Evolutionary conservation across 2,888 invertebrate species (phyloP).

Genomic region (Athalia cordata): DNA sequence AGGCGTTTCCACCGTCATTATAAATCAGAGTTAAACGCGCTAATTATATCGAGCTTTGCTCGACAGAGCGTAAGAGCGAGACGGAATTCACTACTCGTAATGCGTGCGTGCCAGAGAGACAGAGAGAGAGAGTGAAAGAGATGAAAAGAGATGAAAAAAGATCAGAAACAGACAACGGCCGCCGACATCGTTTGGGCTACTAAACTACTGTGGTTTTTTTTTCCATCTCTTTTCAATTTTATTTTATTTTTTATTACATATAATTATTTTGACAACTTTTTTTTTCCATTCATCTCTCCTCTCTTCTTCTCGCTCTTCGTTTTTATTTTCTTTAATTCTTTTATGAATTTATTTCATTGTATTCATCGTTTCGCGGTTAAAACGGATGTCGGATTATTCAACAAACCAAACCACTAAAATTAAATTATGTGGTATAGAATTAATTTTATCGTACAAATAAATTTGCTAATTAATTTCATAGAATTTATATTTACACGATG

Average conservation of each 20-base stretch:
- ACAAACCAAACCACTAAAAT: no score
- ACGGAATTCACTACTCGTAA: not conserved
- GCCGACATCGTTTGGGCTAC: conserved; percentile 29
- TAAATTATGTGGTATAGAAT: no score
- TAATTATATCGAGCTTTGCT: conserved; percentile 64
- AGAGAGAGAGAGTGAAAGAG: conserved; percentile 48
- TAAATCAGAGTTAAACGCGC: conserved; percentile 70
- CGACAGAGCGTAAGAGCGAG: conserved; percentile 37
- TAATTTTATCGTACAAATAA: no score
- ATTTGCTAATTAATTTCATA: no score
- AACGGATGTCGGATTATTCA: no score
- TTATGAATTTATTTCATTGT: no score
- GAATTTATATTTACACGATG: no score
- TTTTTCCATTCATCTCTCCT: not conserved
- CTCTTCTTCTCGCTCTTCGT: no score
- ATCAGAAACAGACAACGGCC: conserved; percentile 10
- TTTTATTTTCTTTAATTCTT: no score
- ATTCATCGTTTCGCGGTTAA: no score
- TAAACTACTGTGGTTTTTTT: not conserved
- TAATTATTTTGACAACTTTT: not conserved
- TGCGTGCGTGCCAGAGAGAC: not conserved
- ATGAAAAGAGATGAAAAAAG: conserved; percentile 31
- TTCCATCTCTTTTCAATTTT: not conserved
- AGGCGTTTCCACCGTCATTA: conserved; percentile 69
- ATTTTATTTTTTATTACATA: not conserved